Percentiles rank a stretch among this genome's conserved stretches.
These are phyloP conservation scores for Salmo trutta DNA, from an alignment of 2,797 vertebrate species.

Conservation along the genomic window DNA sequence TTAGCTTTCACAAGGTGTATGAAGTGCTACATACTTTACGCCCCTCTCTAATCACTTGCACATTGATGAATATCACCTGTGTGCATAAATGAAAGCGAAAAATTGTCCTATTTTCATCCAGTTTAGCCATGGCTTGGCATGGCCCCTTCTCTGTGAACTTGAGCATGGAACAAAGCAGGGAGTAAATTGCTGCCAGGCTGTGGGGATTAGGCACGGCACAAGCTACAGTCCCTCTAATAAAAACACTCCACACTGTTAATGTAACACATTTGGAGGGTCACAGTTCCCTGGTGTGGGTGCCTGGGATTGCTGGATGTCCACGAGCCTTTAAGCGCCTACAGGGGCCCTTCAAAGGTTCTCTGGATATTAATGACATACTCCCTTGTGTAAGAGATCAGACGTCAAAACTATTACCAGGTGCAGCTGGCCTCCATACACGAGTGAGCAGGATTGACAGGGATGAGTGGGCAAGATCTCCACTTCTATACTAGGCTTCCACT, in stretches of 20 bases:
- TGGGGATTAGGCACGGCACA: slow-evolving; percentile 45
- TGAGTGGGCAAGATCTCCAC: slow-evolving; percentile 3
- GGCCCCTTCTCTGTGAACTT: slow-evolving; percentile 41
- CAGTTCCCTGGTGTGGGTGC: slow-evolving; percentile 11
- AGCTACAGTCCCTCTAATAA: slow-evolving; percentile 17
- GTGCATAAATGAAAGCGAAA: slow-evolving; percentile 16
- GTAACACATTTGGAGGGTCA: slow-evolving; percentile 27
- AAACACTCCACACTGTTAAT: slow-evolving; percentile 31
- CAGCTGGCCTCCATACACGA: slow-evolving; percentile 22
- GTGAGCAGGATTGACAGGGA: slow-evolving; percentile 8
- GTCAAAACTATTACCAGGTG: slow-evolving; percentile 25
- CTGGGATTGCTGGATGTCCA: slow-evolving; percentile 12
- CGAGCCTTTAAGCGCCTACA: background rate
- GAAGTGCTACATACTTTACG: slow-evolving; percentile 2
- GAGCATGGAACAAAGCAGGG: slow-evolving; percentile 50
- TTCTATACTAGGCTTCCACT: background rate
- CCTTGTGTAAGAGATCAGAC: slow-evolving; percentile 26
- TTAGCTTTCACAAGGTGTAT: background rate
- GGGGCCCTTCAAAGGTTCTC: background rate
- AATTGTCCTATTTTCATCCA: slow-evolving; percentile 31
- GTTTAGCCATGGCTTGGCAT: slow-evolving; percentile 23
- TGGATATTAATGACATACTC: slow-evolving; percentile 13
- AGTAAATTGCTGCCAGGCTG: slow-evolving; percentile 43
- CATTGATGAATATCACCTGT: slow-evolving; percentile 9
- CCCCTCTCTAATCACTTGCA: background rate